These are phyloP conservation scores for Macrotis lagotis DNA, from an alignment of 2,113 vertebrate genomes.

Conservation along the genomic window DNA sequence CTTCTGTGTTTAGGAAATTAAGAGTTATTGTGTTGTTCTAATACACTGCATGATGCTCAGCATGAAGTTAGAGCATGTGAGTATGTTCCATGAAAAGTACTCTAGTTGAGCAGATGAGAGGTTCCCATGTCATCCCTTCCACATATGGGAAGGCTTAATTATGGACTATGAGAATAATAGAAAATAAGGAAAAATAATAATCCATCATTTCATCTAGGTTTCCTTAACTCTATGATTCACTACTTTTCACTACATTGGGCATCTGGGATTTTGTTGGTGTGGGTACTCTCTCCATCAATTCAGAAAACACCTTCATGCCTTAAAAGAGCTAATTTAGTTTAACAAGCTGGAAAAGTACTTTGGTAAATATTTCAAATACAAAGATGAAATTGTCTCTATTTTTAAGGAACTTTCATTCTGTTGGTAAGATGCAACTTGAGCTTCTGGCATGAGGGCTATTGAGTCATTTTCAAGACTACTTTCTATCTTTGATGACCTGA, in stretches of 20 bases:
- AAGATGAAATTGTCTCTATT: no score
- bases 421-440: no score
- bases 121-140: neutral
- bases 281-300: neutral
- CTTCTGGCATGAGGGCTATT: no score
- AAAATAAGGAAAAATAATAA: neutral
- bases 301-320: neutral
- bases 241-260: neutral
- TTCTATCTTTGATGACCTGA: no score
- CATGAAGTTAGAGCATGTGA: neutral
- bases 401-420: no score
- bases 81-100: neutral
- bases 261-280: neutral
- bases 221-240: neutral
- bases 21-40: neutral
- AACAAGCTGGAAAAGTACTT: no score
- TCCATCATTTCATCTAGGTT: neutral
- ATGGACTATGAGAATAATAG: neutral
- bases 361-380: no score
- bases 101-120: neutral
- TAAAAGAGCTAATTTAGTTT: no score
- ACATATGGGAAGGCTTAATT: neutral
- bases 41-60: neutral
- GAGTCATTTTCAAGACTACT: no score
- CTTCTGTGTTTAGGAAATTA: neutral